Conservation (phyloP, 2,113 vertebrate species). For the Brachyhypopomus gauderio region DNA sequence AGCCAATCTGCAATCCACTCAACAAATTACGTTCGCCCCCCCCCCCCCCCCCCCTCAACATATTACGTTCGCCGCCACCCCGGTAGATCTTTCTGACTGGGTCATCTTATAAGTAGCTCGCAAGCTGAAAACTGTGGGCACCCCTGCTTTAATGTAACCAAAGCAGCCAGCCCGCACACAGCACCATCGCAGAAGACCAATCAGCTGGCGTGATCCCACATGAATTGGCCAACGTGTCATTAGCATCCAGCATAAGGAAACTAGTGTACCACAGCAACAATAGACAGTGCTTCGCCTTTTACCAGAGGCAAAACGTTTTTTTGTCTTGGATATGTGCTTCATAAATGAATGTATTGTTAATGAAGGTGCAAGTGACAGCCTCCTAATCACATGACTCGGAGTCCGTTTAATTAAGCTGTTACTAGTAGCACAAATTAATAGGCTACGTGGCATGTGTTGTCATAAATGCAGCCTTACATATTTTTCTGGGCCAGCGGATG, state of each 20-base stretch:
- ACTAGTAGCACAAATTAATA: too few relatives aligned
- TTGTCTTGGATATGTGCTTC: slow-evolving; percentile 5
- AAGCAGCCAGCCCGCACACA: neutral
- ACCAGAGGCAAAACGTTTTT: neutral
- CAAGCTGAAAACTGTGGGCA: too few relatives aligned
- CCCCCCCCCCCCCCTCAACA: too few relatives aligned
- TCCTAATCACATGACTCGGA: neutral
- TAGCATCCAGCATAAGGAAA: slow-evolving; percentile 41
- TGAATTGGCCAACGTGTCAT: slow-evolving; percentile 40
- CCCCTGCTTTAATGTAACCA: neutral
- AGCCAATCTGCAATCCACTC: too few relatives aligned
- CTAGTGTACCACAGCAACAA: slow-evolving; percentile 43
- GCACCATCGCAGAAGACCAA: slow-evolving; percentile 16
- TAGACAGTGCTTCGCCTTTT: slow-evolving; percentile 21
- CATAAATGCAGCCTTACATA: neutral
- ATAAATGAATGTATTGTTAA: slow-evolving; percentile 18
- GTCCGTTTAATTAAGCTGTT: neutral
- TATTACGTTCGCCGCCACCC: too few relatives aligned
- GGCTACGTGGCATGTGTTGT: too few relatives aligned
- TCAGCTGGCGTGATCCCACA: slow-evolving; percentile 36
- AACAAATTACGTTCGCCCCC: too few relatives aligned
- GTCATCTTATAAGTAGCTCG: too few relatives aligned
- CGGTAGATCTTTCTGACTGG: too few relatives aligned
- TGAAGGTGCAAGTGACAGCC: neutral
- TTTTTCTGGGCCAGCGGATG: neutral